Evolutionary conservation across 2,888 invertebrate species (phyloP).

Genomic region (Lepidocyrtoides sp.): DNA sequence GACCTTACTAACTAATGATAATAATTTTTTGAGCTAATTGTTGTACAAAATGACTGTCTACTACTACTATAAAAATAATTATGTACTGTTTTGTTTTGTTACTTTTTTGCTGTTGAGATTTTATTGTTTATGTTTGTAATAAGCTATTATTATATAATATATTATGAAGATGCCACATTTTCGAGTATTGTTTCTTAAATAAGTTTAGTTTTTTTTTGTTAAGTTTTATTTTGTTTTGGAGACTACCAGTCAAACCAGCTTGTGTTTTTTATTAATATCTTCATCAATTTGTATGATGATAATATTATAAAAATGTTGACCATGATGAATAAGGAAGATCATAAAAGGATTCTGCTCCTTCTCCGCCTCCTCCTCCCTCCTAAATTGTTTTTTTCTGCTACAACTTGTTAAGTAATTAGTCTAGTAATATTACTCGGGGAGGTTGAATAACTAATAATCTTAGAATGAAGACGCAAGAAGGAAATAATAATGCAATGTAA

Average conservation of each 20-base stretch:
- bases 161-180: conserved; percentile 70
- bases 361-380: too few species aligned
- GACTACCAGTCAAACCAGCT: conserved; percentile 78
- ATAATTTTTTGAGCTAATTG: conserved; percentile 7
- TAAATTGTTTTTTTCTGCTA: not conserved
- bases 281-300: conserved; percentile 3
- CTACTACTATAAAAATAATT: not conserved
- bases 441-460: too few species aligned
- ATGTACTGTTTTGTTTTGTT: conserved; percentile 9
- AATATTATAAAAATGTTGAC: not conserved
- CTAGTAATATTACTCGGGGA: too few species aligned
- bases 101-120: not conserved
- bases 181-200: conserved; percentile 37
- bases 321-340: not conserved
- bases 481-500: conserved; percentile 69
- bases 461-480: too few species aligned
- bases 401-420: too few species aligned
- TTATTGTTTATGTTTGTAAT: conserved; percentile 17
- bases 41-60: conserved; percentile 44
- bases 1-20: too few species aligned
- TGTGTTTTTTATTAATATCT: conserved; percentile 65
- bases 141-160: not conserved
- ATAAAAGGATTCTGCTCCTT: too few species aligned
- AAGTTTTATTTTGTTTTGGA: conserved; percentile 50
- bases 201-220: not conserved